These are phyloP conservation scores for Chascanopsetta lugubris DNA, from an alignment of 2,113 vertebrate genomes.

Conservation along the genomic window DNA sequence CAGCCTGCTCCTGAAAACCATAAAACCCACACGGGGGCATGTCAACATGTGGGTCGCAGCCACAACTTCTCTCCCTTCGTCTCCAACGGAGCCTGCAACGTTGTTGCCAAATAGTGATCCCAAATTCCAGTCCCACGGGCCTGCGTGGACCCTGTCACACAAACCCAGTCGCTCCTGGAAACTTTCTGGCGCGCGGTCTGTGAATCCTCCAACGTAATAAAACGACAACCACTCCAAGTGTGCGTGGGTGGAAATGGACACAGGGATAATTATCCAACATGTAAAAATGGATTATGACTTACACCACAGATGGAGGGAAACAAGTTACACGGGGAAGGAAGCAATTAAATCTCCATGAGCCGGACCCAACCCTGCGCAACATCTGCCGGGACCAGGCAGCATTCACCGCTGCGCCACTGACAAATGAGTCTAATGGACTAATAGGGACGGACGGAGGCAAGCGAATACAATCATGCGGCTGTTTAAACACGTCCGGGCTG, in stretches of 20 bases:
- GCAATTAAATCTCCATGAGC: slow-evolving; percentile 81
- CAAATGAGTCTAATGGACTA: slow-evolving; percentile 79
- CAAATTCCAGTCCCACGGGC: slow-evolving; percentile 42
- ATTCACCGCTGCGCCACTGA: slow-evolving; percentile 73
- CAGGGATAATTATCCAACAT: slow-evolving; percentile 78
- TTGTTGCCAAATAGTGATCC: slow-evolving; percentile 42
- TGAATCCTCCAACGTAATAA: slow-evolving; percentile 69
- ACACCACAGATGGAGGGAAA: slow-evolving; percentile 79
- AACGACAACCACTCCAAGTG: slow-evolving; percentile 66
- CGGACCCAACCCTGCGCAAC: slow-evolving; percentile 77
- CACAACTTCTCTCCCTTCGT: slow-evolving; percentile 21
- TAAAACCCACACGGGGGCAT: slow-evolving; percentile 42
- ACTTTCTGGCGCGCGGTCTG: slow-evolving; percentile 67
- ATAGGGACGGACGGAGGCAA: slow-evolving; percentile 71
- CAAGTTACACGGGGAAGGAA: slow-evolving; percentile 80
- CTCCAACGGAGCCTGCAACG: slow-evolving; percentile 30
- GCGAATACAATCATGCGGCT: slow-evolving; percentile 74
- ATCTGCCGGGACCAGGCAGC: slow-evolving; percentile 79
- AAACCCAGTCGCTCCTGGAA: slow-evolving; percentile 54
- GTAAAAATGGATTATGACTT: slow-evolving; percentile 78
- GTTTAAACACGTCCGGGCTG: slow-evolving; percentile 63
- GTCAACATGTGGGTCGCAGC: slow-evolving; percentile 56
- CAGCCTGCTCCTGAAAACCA: slow-evolving; percentile 57
- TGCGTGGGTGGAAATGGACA: slow-evolving; percentile 75
- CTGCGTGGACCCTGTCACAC: slow-evolving; percentile 31